phyloP scores from a whole-genome alignment of 2,797 vertebrate genomes.

The Acestrorhynchus altus region DNA sequence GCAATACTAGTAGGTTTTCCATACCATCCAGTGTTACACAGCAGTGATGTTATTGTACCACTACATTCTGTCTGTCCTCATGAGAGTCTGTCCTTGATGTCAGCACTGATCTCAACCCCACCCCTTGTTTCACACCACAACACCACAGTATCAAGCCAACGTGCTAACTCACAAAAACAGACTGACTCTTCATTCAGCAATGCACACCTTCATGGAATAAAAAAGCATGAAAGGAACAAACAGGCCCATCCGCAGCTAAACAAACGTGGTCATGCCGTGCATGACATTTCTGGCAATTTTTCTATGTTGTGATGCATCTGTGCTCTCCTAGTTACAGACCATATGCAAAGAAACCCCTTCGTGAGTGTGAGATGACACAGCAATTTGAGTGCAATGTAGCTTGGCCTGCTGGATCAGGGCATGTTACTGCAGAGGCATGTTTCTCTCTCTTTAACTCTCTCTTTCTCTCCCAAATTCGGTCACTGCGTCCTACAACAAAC shows the following conservation, averaged over 20 bases:
- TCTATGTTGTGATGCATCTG: not conserved
- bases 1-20: not conserved
- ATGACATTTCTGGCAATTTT: too few relatives aligned
- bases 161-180: too few relatives aligned
- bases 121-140: not conserved
- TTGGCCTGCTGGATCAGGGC: slow-evolving; percentile 23
- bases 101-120: not conserved
- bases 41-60: not conserved
- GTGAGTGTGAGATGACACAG: slow-evolving; percentile 50
- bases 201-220: too few relatives aligned
- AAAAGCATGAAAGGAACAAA: too few relatives aligned
- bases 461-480: not conserved
- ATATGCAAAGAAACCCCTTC: slow-evolving; percentile 20
- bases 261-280: too few relatives aligned
- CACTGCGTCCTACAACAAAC: not conserved
- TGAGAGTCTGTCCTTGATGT: not conserved
- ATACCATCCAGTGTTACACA: not conserved
- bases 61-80: not conserved
- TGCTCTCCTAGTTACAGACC: slow-evolving; percentile 3
- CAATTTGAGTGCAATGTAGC: slow-evolving; percentile 34
- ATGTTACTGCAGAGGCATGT: not conserved
- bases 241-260: too few relatives aligned
- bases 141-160: not conserved
- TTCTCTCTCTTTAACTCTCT: slow-evolving; percentile 6
- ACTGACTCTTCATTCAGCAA: too few relatives aligned